These are phyloP conservation scores for Halcyon leucocephala DNA, from an alignment of 2,797 vertebrate species.

Conservation along the genomic window DNA sequence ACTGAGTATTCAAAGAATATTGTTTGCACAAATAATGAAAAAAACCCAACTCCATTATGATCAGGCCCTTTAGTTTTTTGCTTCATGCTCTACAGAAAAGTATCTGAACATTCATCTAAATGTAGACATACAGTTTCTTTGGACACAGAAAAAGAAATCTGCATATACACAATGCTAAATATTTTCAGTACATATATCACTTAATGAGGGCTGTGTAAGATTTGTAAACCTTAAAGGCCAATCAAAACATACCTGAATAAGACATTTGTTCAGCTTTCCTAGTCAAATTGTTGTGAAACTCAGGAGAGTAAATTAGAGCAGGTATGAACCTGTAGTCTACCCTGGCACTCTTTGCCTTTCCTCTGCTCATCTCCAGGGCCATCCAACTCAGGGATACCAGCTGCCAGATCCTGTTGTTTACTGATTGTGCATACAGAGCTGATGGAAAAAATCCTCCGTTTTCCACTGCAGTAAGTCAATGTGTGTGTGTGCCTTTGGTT, in stretches of 20 bases:
- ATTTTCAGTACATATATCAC: neutral
- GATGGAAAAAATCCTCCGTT: neutral
- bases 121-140: neutral
- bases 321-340: neutral
- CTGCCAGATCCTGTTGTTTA: neutral
- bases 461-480: neutral
- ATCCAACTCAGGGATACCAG: neutral
- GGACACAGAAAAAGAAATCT: neutral
- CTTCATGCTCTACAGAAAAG: neutral
- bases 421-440: neutral
- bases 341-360: neutral
- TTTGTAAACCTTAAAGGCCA: neutral
- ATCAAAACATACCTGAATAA: neutral
- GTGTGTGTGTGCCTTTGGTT: neutral
- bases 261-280: neutral
- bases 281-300: neutral
- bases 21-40: neutral
- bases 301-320: neutral
- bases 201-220: neutral
- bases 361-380: neutral
- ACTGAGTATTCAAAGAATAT: neutral
- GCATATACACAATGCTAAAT: neutral
- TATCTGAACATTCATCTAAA: neutral
- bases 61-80: neutral
- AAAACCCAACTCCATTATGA: fast-evolving